Evolutionary conservation across 35 echinoderm and acorn worm species (phyloP), one percentile per base, ranked within the genome.

Genomic region (Stichopus chloronotus): DNA sequence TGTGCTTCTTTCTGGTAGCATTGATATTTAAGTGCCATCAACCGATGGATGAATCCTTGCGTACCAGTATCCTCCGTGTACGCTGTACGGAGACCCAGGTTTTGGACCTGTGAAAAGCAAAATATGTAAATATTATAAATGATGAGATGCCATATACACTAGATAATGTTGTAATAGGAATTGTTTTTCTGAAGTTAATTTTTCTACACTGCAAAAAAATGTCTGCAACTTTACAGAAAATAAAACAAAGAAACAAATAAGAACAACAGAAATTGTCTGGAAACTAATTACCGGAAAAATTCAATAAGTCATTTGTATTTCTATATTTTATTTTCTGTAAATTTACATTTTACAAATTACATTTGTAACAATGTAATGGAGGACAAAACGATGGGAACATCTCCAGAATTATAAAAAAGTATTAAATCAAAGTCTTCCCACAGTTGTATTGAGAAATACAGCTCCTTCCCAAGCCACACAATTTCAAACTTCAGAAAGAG

Each of bases 191-290:
- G 30, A 43, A 43, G 1, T 43, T 43, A 43, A 0, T 43, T 43
- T 43, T 43, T 43, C 30, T 43, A 43, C 69, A 72, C 22, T 13
- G 13, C 4, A 72, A 72, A 72, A 72, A 91, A 72, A 91, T 92
- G 88, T 90, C 93, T 11, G 72, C 78, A 72, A 86, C 91, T 65
- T 63, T 58, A 17, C 58, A 55, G 25, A 84, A 17, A 10, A 59
- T 55, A 11, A 87, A 5, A 65, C 24, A 10, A 30, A 55, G 22
- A 11, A 87, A 87, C 55, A 86, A 86, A 52, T 8, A 55, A 68
- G 9, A 10, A 30, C 5, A 53, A n/a, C 68, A 72, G 7, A n/a
- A 53, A 43, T n/a, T n/a, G 53, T 10, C 55, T 59, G 68, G 63
- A 74, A 91, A 72, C 52, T 71, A 17, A 10, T 55, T 55, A 17